A percentile compares a stretch with the other conserved stretches of the same genome.
These are phyloP conservation scores for Darevskia nairensis DNA, from an alignment of 2,797 vertebrate species.

Conservation along the genomic window DNA sequence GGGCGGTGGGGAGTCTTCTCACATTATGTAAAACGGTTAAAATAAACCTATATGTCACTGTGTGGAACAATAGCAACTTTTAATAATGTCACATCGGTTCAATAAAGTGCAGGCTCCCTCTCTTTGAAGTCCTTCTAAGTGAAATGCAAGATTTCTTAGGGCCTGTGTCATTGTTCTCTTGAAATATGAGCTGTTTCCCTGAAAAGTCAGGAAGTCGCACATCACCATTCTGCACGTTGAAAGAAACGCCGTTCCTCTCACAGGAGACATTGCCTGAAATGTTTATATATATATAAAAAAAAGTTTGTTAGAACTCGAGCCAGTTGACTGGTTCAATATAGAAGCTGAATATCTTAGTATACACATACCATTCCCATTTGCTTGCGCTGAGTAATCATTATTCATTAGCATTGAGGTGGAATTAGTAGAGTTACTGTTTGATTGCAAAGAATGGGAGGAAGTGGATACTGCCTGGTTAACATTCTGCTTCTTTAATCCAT, in stretches of 20 bases:
- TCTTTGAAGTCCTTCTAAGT: constrained; percentile 80
- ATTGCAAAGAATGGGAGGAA: constrained; percentile 83
- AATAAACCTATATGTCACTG: constrained; percentile 67
- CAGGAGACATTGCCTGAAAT: constrained; percentile 74
- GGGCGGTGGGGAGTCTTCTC: constrained; percentile 58
- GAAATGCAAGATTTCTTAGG: constrained; percentile 73
- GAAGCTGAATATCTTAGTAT: constrained; percentile 48
- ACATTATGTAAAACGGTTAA: constrained; percentile 76
- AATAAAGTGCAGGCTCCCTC: constrained; percentile 76
- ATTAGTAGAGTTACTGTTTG: constrained; percentile 82
- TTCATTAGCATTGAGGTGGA: constrained; percentile 85
- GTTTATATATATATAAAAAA: not conserved
- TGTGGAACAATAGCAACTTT: constrained; percentile 61
- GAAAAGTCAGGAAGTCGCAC: constrained; percentile 79
- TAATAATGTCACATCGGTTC: constrained; percentile 79
- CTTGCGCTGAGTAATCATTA: constrained; percentile 79
- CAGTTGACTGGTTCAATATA: not conserved
- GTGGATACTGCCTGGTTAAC: constrained; percentile 79
- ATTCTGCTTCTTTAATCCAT: constrained; percentile 84
- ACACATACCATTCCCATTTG: constrained; percentile 81
- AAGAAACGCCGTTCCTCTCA: constrained; percentile 80
- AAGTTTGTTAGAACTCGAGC: not conserved
- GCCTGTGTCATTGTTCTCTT: constrained; percentile 74
- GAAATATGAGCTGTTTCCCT: constrained; percentile 72
- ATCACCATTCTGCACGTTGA: constrained; percentile 78